Evolutionary conservation across 2,888 invertebrate species (phyloP), one percentile per base, ranked within the genome.

Genomic region (Lithophane leautieri): DNA sequence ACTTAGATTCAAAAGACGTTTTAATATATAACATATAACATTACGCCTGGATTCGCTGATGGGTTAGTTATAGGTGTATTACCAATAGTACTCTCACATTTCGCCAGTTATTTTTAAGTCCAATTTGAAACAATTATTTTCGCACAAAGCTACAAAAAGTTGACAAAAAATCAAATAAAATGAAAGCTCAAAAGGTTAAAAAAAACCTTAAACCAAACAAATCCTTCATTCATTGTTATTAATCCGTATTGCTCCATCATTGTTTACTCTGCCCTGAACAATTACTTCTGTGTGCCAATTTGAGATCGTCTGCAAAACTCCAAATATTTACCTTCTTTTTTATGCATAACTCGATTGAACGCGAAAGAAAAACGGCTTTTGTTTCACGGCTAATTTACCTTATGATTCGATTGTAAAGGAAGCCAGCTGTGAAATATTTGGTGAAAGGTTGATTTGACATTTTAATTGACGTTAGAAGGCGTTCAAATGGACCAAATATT

Each of bases 301-400:
- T 81, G 22, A 65, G 66, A 75, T 79, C 62, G 62, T 82, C 83
- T 69, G 44, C 40, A 68, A 80, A 80, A 73, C 40, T 44, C 4
- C 50, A 58, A 82, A 84, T 76, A 84, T 84, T 81, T 73, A 73
- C 70, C 58, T 68, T 76, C 28, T 34, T 61, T 69, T 73, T 70
- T 70, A 72, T 62, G 42, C 44, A 73, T 70, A 71, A 71, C 14
- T 75, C 54, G 69, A 70, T 22, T 67, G 54, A 70, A 67, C 61
- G 65, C 42, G 58, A 63, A 73, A 70, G 62, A 80, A 72, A 73
- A 70, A 61, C 40, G 47, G 52, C 34, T 84, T 82, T 68, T 83
- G 62, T 84, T 81, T 80, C 60, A 68, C 56, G 40, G 52, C 19
- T 63, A 82, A 76, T 84, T 70, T 72, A 76, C 68, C 63, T 84